Base-by-base conservation (phyloP, 2,113 vertebrate genomes). In the Anarrhichthys ocellatus region DNA sequence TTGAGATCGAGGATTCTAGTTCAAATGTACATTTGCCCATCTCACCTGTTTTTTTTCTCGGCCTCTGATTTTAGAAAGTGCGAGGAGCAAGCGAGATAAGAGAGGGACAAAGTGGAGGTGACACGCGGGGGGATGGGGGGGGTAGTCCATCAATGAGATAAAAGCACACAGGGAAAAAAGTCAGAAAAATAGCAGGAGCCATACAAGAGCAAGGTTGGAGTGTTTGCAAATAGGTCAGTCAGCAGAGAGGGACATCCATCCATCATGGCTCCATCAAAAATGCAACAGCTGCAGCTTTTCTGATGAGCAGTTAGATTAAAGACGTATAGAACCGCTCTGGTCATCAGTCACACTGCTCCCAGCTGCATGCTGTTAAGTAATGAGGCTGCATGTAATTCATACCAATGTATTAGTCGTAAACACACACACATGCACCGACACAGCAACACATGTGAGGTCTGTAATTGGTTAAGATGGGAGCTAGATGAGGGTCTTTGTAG, bases 161-260 rank as follows among this genome's bases (percentile, higher is more conserved):
- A 84, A 87, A 87, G 77, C 36, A 44, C 52, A 67, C 13, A 73
- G 76, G 59, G 13, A 42, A 24, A 48, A 56, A 65, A 61, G 38
- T 56, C 34, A 27, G 24, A 66, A 61, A 66, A 58, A 50, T n/a
- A 50, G 32, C 4, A n/a, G 32, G 40, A 73, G 76, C 42, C 34
- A 36, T 20, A 50, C 74, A 38, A 52, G 48, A 70, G 46, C 7
- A 11, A 58, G 69, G 52, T 24, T 61, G 40, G 42, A 36, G 64
- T 34, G 63, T 69, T 73, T 52, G 18, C 62, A 89, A 84, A 34
- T 83, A 73, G 84, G 83, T 91, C 91, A 92, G 76, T 36, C 54
- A 27, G 75, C 32, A 82, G 59, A 62, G 78, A 84, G 81, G 46
- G 75, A 87, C 64, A 52, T 42, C 86, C 87, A 80, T 84, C 68